phyloP scores from a whole-genome alignment of 2,113 vertebrate species.

The Guaruba guarouba region DNA sequence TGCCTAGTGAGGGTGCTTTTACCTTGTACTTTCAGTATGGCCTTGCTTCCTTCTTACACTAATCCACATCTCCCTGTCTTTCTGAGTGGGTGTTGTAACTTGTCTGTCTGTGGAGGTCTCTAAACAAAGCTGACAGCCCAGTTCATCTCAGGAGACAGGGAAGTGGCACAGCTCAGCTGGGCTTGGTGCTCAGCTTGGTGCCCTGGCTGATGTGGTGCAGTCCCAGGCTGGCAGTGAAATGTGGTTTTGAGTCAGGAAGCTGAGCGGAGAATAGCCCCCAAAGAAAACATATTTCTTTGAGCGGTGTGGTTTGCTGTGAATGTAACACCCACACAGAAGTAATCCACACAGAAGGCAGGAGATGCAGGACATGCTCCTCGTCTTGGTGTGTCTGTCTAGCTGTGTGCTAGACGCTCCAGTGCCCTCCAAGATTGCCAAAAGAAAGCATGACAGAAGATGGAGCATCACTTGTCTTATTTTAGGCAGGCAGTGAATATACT shows the following conservation, averaged over 20 bases:
- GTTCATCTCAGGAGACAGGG: not conserved
- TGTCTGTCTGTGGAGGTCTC: not conserved
- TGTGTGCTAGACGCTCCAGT: not conserved
- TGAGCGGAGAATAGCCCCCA: not conserved
- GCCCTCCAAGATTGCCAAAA: not conserved
- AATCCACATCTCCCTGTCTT: constrained; percentile 16
- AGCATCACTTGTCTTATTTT: not conserved
- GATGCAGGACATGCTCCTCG: not conserved
- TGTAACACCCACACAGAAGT: not conserved
- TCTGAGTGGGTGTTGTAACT: constrained; percentile 34
- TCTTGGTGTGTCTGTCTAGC: not conserved
- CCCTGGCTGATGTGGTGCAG: not conserved
- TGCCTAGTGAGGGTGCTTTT: not conserved
- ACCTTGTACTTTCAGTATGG: not conserved
- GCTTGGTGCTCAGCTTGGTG: not conserved
- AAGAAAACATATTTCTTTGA: not conserved
- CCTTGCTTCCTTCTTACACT: constrained; percentile 21
- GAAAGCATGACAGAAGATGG: not conserved
- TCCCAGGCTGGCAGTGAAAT: not conserved
- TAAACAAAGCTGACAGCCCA: not conserved
- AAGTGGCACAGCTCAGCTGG: not conserved
- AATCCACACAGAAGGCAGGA: not conserved
- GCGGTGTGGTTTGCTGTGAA: not conserved
- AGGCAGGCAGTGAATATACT: not conserved
- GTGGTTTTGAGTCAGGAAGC: not conserved